Percentiles rank a stretch among this genome's conserved stretches.
Evolutionary conservation across 2,113 vertebrate species (phyloP).

Genomic region (Corynorhinus townsendii): DNA sequence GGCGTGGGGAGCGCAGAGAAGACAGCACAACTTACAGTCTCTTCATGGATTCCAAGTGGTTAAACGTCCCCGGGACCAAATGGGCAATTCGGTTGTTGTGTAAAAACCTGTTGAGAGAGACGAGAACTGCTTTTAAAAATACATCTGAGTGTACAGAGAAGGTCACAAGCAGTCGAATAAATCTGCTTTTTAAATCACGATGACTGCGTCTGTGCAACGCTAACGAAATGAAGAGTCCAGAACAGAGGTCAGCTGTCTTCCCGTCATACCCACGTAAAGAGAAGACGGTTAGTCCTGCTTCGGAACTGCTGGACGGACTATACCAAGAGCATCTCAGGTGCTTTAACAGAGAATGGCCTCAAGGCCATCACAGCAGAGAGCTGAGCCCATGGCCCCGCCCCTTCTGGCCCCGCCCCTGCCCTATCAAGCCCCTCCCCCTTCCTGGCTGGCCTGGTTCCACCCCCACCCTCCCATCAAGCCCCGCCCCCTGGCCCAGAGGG

Average conservation of each 20-base stretch:
- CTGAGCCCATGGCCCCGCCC: background rate
- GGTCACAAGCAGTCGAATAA: rapidly evolving
- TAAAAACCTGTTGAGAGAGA: conserved; percentile 89
- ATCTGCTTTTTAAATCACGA: background rate
- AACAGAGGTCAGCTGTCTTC: too few relatives aligned
- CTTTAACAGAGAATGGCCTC: too few relatives aligned
- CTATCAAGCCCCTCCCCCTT: too few relatives aligned
- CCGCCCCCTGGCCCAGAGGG: background rate
- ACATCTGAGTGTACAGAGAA: rapidly evolving
- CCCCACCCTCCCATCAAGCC: too few relatives aligned
- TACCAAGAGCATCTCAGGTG: rapidly evolving
- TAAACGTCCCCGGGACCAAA: conserved; percentile 93
- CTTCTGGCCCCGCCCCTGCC: too few relatives aligned
- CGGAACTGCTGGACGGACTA: rapidly evolving
- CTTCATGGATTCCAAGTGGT: conserved; percentile 95
- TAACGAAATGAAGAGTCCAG: rapidly evolving
- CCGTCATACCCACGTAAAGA: rapidly evolving
- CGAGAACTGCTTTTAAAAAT: background rate
- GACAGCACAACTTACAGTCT: conserved; percentile 87
- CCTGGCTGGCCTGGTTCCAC: too few relatives aligned
- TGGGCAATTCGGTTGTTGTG: conserved; percentile 98
- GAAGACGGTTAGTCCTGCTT: rapidly evolving
- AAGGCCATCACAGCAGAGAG: background rate
- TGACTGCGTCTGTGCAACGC: rapidly evolving
- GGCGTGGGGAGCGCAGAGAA: background rate